These are phyloP conservation scores for Melitaea athalia DNA, from an alignment of 2,888 invertebrate genomes.

Conservation along the genomic window DNA sequence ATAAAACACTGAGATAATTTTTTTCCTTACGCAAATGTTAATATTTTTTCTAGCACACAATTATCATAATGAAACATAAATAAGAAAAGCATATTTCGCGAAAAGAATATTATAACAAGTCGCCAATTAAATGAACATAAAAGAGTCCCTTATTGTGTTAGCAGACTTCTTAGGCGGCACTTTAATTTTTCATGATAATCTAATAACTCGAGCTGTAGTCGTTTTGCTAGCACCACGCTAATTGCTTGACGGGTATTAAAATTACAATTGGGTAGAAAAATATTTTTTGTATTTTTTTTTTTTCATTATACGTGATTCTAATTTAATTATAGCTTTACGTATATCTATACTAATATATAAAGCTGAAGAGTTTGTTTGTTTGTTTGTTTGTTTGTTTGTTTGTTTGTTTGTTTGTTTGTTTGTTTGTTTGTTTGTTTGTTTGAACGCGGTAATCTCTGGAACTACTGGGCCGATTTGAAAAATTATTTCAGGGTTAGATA, in stretches of 20 bases:
- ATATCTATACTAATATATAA: too few relatives aligned
- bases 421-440: too few relatives aligned
- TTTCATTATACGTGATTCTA: background rate
- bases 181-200: conserved; percentile 37
- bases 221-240: conserved; percentile 13
- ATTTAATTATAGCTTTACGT: background rate
- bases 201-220: conserved; percentile 20
- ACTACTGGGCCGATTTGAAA: too few relatives aligned
- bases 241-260: conserved; percentile 22
- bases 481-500: too few relatives aligned
- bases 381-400: too few relatives aligned
- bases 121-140: conserved; percentile 20
- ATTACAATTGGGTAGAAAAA: conserved; percentile 21
- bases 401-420: too few relatives aligned
- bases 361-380: too few relatives aligned
- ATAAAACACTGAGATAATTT: background rate
- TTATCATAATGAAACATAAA: conserved; percentile 9
- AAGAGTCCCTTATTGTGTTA: conserved; percentile 24
- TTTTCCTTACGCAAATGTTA: background rate
- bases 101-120: conserved; percentile 11
- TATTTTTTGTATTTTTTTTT: conserved; percentile 10
- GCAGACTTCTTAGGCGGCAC: conserved; percentile 26
- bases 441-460: too few relatives aligned
- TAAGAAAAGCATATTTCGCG: conserved; percentile 10
- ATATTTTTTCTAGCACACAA: conserved; percentile 4